phyloP scores from a whole-genome alignment of 35 echinoderm and acorn worm species.

The Holothuria glaberrima region DNA sequence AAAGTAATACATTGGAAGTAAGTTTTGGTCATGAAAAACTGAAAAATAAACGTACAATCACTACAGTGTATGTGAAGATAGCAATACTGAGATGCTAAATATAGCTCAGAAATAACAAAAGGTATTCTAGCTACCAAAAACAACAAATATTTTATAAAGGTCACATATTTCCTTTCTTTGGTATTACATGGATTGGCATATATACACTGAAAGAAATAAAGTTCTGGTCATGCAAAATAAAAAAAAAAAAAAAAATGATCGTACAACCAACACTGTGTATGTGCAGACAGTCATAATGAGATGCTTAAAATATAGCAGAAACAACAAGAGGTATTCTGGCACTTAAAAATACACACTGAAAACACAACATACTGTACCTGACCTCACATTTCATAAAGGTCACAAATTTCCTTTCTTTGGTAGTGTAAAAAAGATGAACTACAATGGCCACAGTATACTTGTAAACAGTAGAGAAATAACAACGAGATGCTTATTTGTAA shows the following conservation, averaged over 20 bases:
- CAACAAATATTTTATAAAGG: not conserved
- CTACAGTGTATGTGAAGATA: too few relatives aligned
- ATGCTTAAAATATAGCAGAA: constrained; percentile 9
- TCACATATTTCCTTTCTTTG: too few relatives aligned
- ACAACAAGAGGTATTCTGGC: not conserved
- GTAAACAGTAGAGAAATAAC: not conserved
- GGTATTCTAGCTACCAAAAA: not conserved
- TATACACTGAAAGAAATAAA: too few relatives aligned
- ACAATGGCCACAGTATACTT: not conserved
- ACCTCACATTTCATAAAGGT: not conserved
- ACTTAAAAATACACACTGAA: not conserved
- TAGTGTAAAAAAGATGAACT: not conserved
- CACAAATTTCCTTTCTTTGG: too few relatives aligned
- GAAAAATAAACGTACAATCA: too few relatives aligned
- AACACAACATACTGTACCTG: constrained; percentile 5
- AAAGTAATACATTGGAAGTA: not conserved
- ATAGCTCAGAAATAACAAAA: too few relatives aligned
- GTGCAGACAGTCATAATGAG: too few relatives aligned
- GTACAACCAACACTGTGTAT: too few relatives aligned
- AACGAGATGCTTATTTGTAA: not conserved
- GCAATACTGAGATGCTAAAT: not conserved
- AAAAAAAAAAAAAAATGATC: not conserved
- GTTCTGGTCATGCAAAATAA: too few relatives aligned
- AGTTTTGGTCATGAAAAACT: too few relatives aligned
- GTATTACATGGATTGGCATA: too few relatives aligned